Evolutionary conservation across 2,113 vertebrate species (phyloP), one percentile per base, ranked within the genome.

Genomic region (Regulus satrapa): DNA sequence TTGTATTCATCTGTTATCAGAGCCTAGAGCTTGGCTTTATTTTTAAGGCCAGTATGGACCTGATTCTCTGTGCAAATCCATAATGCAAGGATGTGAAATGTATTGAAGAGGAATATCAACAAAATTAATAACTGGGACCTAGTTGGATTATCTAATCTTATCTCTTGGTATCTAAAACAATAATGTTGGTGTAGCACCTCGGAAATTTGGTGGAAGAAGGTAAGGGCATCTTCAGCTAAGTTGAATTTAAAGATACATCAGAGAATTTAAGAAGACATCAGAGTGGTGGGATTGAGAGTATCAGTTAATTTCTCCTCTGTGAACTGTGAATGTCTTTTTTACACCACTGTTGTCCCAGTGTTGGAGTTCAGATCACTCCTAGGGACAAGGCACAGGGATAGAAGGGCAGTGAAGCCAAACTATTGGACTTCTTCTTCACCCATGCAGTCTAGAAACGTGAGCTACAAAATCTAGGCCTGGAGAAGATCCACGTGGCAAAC

Each of bases 111-210:
- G 19, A 28, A 59, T 34, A 76, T 36, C 19, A 71, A 36, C 5
- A 59, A n/a, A 67, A 41, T 59, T 55, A 2, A 8, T 48, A 23
- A 77, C 0, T 5, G 2, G 23, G 18, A 63, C 24, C 2, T 68
- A 16, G 16, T 52, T 59, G 24, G 16, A 18, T 45, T 51, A 71
- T 55, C 28, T 38, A 9, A 56, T 32, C n/a, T 8, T 54, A 9
- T 61, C 8, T 6, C 0, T 14, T 61, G 18, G 1, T 31, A 38
- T 26, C 29, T 58, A 69, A 83, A 88, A 46, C 59, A 45, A 41
- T 73, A 73, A 21, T 7, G 10, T 1, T 4, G 2, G 1, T 66
- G 67, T 55, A 67, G 56, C 24, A 67, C 4, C 12, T 40, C 41
- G 8, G 16, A 2, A 12, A 8, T 13, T 48, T 45, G 29, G 8